Evolutionary conservation across 1,140 invertebrate species (phyloP).

Genomic region (Eupeodes corollae): DNA sequence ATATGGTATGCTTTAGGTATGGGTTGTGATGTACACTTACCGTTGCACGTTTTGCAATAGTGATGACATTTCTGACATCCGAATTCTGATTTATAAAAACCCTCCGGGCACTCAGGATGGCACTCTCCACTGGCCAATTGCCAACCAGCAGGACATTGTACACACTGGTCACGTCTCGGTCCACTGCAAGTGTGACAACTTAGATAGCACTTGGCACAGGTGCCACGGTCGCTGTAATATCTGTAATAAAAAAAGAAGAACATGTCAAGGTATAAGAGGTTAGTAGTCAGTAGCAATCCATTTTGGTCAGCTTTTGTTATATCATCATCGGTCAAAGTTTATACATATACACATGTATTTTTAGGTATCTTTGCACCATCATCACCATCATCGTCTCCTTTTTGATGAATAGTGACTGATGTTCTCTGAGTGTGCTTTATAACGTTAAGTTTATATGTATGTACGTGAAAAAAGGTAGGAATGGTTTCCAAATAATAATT

Average conservation of each 20-base stretch:
- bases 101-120: constrained; percentile 70
- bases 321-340: too few relatives aligned
- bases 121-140: constrained; percentile 69
- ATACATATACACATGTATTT: too few relatives aligned
- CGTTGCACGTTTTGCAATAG: constrained; percentile 68
- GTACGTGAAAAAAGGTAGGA: too few relatives aligned
- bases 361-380: too few relatives aligned
- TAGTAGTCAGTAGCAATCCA: too few relatives aligned
- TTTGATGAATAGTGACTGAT: too few relatives aligned
- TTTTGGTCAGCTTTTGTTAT: too few relatives aligned
- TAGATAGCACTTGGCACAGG: constrained; percentile 68
- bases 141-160: constrained; percentile 64
- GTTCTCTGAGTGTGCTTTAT: too few relatives aligned
- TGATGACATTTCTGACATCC: constrained; percentile 77
- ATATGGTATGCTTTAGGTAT: too few relatives aligned
- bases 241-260: constrained; percentile 34
- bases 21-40: constrained; percentile 36
- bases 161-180: constrained; percentile 68
- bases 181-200: constrained; percentile 73
- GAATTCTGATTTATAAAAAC: constrained; percentile 64
- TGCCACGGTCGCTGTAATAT: constrained; percentile 71
- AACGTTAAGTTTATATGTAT: too few relatives aligned
- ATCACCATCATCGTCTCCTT: too few relatives aligned
- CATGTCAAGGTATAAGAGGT: neutral
- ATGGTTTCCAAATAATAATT: too few relatives aligned